Evolutionary conservation across 2,797 vertebrate species (phyloP), one percentile per base, ranked within the genome.

Genomic region (Crossoptilon crossoptilon): DNA sequence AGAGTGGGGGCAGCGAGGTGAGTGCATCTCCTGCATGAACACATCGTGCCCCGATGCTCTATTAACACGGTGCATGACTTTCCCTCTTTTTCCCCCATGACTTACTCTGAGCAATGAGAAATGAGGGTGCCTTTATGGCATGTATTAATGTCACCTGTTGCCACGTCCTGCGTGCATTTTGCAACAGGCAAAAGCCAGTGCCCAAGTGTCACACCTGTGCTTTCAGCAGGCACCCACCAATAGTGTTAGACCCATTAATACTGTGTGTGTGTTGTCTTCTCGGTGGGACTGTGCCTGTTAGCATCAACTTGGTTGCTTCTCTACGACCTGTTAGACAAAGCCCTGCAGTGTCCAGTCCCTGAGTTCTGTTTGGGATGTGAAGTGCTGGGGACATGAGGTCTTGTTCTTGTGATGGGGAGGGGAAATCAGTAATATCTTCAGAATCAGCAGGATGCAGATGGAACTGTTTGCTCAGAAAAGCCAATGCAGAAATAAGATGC

Each of bases 1-100:
- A 98, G 95, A 98, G 97, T 15, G 98, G 98, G 22, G 95, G 97
- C 56, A 98, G 95, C 24, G 99, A 99, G 98, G 99, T 99, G 97
- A 98, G 96, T 66, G 31, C n/a, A 1, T 16, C 76, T 90, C 13
- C 63, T 81, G 62, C 14, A 44, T 49, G 4, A 77, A 69, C 49
- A n/a, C 9, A 3, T 48, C 0, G 1, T 51, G 55, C 68, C 66
- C 60, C 23, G 48, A 44, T 39, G 27, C 5, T 21, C 1, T 2
- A 17, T 91, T 77, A 21, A 55, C 29, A 18, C 6, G 31, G 46
- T 31, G 23, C 29, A 14, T 63, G 72, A 24, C 81, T 90, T 91
- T 83, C 58, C 73, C 55, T 68, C 43, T 39, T 92, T 66, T 66
- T 12, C 33, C 49, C 79, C 59, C 60, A 14, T 87, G 90, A 87